phyloP scores from a whole-genome alignment of 2,888 invertebrate species.

The Papilio elwesi region DNA sequence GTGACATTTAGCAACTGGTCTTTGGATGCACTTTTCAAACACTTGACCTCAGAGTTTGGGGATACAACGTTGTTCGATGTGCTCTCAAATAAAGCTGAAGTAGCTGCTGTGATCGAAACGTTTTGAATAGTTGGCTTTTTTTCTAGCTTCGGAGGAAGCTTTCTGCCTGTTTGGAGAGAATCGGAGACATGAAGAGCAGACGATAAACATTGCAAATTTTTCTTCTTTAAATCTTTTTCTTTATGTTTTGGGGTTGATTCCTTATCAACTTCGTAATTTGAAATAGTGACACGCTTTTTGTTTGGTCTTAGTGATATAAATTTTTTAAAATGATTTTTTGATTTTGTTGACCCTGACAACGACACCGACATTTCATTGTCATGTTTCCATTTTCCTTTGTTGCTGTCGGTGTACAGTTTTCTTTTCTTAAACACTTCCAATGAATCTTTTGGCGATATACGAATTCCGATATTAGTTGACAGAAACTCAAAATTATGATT shows the following conservation, averaged over 20 bases:
- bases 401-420: constrained; percentile 59
- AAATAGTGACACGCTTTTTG: constrained; percentile 15
- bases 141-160: not conserved
- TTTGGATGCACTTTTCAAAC: constrained; percentile 9
- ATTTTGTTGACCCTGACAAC: constrained; percentile 19
- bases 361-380: constrained; percentile 30
- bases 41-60: constrained; percentile 5
- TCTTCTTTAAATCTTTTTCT: constrained; percentile 13
- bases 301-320: not conserved
- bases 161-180: not conserved
- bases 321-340: constrained; percentile 22
- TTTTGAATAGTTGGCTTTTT: constrained; percentile 12
- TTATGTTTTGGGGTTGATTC: constrained; percentile 7
- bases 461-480: constrained; percentile 45
- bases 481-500: constrained; percentile 5
- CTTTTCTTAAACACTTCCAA: constrained; percentile 66
- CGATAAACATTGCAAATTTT: constrained; percentile 10
- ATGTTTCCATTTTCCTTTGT: constrained; percentile 58
- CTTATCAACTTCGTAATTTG: constrained; percentile 15
- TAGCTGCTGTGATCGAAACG: not conserved
- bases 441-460: constrained; percentile 69
- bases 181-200: constrained; percentile 20
- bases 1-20: constrained; percentile 1
- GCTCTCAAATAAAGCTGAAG: not conserved
- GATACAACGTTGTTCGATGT: not conserved